A percentile compares a stretch with the other conserved stretches of the same genome.
These are phyloP conservation scores for Saccopteryx leptura DNA, from an alignment of 2,113 vertebrate genomes.

Conservation along the genomic window DNA sequence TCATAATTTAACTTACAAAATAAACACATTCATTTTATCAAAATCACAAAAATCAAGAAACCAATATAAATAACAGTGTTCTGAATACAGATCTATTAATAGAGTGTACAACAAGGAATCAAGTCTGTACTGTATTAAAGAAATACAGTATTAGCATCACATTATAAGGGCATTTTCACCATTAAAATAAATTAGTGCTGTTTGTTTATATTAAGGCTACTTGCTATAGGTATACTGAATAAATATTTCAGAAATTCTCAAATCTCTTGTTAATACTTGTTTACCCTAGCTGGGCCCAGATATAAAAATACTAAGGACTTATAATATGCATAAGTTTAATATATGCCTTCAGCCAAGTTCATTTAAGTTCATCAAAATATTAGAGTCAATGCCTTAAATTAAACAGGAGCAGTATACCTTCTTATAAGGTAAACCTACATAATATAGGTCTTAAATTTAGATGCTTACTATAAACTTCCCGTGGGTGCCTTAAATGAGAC, in stretches of 20 bases:
- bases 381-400: neutral
- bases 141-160: neutral
- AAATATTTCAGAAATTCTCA: neutral
- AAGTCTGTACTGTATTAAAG: neutral
- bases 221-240: neutral
- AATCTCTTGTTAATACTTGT: neutral
- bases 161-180: neutral
- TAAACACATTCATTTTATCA: neutral
- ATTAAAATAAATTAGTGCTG: neutral
- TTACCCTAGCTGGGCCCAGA: neutral
- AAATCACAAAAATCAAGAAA: conserved; percentile 39
- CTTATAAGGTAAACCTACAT: neutral
- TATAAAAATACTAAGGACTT: conserved; percentile 11
- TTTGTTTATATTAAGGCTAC: neutral
- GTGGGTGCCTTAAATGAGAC: neutral
- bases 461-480: neutral
- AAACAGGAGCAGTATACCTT: neutral
- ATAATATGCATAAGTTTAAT: neutral
- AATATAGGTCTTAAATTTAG: neutral
- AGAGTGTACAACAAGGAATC: neutral
- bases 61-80: neutral
- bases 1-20: neutral
- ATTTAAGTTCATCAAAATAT: neutral
- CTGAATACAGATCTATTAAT: neutral
- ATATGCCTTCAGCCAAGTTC: neutral